Percentiles rank a stretch among this genome's conserved stretches.
Conservation (phyloP, 2,888 invertebrate genomes). For the Parascotia fuliginaria region DNA sequence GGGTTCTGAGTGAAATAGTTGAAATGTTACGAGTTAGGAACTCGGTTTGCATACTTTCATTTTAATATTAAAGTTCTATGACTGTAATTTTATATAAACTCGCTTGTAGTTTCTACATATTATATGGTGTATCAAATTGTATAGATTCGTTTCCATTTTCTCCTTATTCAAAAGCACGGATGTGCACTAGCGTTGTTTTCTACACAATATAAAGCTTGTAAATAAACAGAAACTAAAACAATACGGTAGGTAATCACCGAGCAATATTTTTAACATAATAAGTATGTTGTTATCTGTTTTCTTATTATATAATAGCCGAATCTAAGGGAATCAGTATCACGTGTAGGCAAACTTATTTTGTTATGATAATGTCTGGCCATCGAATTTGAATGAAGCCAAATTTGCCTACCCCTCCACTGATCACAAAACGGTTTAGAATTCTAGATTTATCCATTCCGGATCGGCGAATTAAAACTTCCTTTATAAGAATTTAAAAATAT, state of each 20-base stretch:
- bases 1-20: conserved; percentile 29
- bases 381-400: conserved; percentile 36
- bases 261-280: conserved; percentile 7
- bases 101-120: no score
- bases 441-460: conserved; percentile 2
- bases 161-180: no score
- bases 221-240: conserved; percentile 15
- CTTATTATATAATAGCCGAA: conserved; percentile 10
- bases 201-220: conserved; percentile 13
- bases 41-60: conserved; percentile 11
- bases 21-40: conserved; percentile 15
- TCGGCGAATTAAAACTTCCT: background rate
- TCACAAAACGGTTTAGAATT: conserved; percentile 7
- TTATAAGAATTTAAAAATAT: background rate
- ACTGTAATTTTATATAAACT: conserved; percentile 1
- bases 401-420: conserved; percentile 23
- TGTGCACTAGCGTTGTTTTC: no score
- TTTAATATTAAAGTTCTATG: background rate
- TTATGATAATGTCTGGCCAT: conserved; percentile 29
- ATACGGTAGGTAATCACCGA: conserved; percentile 19
- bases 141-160: no score
- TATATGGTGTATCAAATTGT: no score
- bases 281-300: background rate
- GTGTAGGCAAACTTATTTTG: conserved; percentile 27
- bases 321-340: conserved; percentile 11